Evolutionary conservation across 2,888 invertebrate species (phyloP), one percentile per base, ranked within the genome.

Genomic region (Tachina grossa): DNA sequence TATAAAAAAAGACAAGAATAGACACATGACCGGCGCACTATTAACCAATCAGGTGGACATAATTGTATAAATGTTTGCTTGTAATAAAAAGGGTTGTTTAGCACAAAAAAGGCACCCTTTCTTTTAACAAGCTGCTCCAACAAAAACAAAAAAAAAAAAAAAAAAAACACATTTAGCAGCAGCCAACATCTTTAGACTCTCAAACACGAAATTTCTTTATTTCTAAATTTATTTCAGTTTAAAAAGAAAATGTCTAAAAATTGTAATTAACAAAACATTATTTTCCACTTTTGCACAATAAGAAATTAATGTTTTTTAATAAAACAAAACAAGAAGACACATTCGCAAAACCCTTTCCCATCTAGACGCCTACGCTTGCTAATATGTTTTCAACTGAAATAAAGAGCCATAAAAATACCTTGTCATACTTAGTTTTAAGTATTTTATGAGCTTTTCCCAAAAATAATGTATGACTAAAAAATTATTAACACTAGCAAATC

Each of bases 401-500:
- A 66, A 76, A 85, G 63, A 80, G 85, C 83, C 66, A 85, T 85
- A 80, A 85, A 85, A 85, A 85, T 85, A 85, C 85, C 85, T 85
- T 85, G 85, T 80, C 85, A 83, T 83, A 85, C 85, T 85, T 83
- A 76, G 85, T 85, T 85, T 66, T 63, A 79, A 76, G 76, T 76
- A 83, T 83, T 85, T 79, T 83, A 80, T 79, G 83, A 75, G 53
- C 66, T 83, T 82, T 71, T 65, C 79, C 82, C 78, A 83, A 85
- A 81, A 85, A 85, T 79, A 85, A 85, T 85, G 66, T 85, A 85
- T 83, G 85, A 43, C 83, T 66, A 57, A 83, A 76, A 85, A 76
- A 83, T 84, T 84, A 87, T 84, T 83, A 87, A 84, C 84, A 84
- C 77, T 81, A 83, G 80, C 87, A 87, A 87, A 87, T 87, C 86